These are phyloP conservation scores for Cyclopterus lumpus DNA, from an alignment of 2,797 vertebrate genomes.

Conservation along the genomic window DNA sequence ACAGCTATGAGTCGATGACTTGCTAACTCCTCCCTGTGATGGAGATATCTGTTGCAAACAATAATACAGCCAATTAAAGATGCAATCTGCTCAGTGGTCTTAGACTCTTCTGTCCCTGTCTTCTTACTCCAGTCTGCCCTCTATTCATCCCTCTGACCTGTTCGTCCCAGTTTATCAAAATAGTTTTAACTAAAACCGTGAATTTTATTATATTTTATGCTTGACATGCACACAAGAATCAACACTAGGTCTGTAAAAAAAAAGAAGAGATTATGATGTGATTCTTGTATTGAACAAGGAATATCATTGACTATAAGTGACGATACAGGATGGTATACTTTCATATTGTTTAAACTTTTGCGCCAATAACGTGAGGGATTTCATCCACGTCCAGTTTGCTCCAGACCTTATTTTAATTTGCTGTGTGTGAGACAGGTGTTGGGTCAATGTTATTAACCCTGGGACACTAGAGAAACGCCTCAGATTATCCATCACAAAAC, in stretches of 20 bases:
- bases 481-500: constrained; percentile 41
- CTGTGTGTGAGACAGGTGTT: constrained; percentile 38
- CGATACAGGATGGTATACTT: background rate
- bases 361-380: constrained; percentile 4
- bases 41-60: constrained; percentile 71
- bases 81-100: constrained; percentile 69
- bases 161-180: constrained; percentile 5
- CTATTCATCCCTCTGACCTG: constrained; percentile 21
- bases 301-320: background rate
- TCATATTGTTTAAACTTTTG: background rate
- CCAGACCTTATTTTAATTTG: constrained; percentile 18
- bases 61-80: constrained; percentile 74
- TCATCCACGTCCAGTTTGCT: constrained; percentile 14
- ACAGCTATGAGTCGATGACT: constrained; percentile 64
- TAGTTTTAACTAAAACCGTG: constrained; percentile 11
- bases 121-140: constrained; percentile 28
- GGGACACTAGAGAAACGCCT: constrained; percentile 11
- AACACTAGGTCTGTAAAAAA: background rate
- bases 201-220: background rate
- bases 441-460: constrained; percentile 39
- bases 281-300: background rate
- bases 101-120: constrained; percentile 67
- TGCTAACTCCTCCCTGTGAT: constrained; percentile 66
- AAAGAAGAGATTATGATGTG: background rate
- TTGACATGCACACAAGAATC: background rate